phyloP scores from a whole-genome alignment of 2,113 vertebrate genomes.

The Bubo scandiacus region DNA sequence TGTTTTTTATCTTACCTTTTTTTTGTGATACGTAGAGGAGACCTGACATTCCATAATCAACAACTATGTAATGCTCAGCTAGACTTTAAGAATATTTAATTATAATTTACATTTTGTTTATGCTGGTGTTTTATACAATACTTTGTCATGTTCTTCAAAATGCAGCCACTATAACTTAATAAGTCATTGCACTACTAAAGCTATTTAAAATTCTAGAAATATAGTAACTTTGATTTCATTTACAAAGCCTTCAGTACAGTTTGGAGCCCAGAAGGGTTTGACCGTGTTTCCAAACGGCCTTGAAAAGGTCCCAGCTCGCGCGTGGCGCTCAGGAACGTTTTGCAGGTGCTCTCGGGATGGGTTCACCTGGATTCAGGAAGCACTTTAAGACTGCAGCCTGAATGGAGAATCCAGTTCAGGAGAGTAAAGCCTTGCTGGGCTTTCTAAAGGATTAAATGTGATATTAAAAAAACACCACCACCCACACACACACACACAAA shows the following conservation, averaged over 20 bases:
- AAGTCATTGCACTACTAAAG: slow-evolving; percentile 77
- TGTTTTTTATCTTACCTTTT: slow-evolving; percentile 31
- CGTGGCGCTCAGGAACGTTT: background rate
- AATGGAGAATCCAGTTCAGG: slow-evolving; percentile 27
- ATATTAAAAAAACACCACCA: background rate
- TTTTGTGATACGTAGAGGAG: slow-evolving; percentile 53
- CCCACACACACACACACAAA: background rate
- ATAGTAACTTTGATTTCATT: slow-evolving; percentile 53
- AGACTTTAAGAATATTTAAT: slow-evolving; percentile 62
- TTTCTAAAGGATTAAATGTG: slow-evolving; percentile 43
- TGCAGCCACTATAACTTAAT: slow-evolving; percentile 67
- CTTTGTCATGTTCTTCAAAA: slow-evolving; percentile 45
- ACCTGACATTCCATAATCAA: slow-evolving; percentile 71
- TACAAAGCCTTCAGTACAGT: background rate
- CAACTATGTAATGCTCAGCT: slow-evolving; percentile 57
- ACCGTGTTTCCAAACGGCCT: background rate
- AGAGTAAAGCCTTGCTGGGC: background rate
- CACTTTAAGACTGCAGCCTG: slow-evolving; percentile 22
- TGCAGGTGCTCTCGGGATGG: background rate
- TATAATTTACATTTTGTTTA: slow-evolving; percentile 61
- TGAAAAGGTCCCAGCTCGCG: background rate
- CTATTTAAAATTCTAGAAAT: slow-evolving; percentile 54
- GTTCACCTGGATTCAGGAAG: background rate
- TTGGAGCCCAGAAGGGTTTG: background rate
- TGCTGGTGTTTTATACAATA: slow-evolving; percentile 61